These are phyloP conservation scores for Eumaeus atala DNA, from an alignment of 1,140 invertebrate genomes.

Conservation along the genomic window DNA sequence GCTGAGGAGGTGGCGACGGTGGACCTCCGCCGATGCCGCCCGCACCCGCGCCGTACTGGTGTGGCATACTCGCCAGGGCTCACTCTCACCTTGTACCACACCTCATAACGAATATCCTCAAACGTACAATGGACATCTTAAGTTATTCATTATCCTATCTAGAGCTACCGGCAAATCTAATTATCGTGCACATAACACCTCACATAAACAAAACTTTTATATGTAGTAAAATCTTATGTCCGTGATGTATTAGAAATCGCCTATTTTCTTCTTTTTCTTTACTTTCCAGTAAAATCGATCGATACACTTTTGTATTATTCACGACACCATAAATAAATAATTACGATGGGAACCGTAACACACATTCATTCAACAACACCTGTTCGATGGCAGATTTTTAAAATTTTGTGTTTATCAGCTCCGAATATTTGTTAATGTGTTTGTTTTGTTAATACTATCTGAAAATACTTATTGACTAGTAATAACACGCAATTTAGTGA, in stretches of 20 bases:
- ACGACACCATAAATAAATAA: slow-evolving; percentile 67
- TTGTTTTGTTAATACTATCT: not conserved
- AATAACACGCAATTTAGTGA: too few relatives aligned
- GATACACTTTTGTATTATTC: slow-evolving; percentile 63
- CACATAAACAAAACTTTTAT: slow-evolving; percentile 24
- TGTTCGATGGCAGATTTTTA: slow-evolving; percentile 59
- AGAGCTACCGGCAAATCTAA: slow-evolving; percentile 4
- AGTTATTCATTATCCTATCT: slow-evolving; percentile 27
- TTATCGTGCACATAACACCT: slow-evolving; percentile 24
- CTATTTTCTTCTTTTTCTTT: slow-evolving; percentile 1
- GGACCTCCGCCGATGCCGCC: slow-evolving; percentile 81
- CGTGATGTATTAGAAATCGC: not conserved
- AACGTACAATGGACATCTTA: slow-evolving; percentile 22
- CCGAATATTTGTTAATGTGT: not conserved
- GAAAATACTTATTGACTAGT: too few relatives aligned
- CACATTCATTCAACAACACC: slow-evolving; percentile 70
- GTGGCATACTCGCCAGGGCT: slow-evolving; percentile 80
- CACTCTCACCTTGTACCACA: slow-evolving; percentile 42
- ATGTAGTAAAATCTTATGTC: slow-evolving; percentile 3
- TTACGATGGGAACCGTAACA: slow-evolving; percentile 65
- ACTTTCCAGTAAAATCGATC: slow-evolving; percentile 37
- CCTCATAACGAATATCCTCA: slow-evolving; percentile 31
- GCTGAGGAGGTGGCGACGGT: slow-evolving; percentile 63
- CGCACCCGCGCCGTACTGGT: slow-evolving; percentile 82
- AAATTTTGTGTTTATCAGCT: slow-evolving; percentile 20